Evolutionary conservation across 2,113 vertebrate species (phyloP), one percentile per base, ranked within the genome.

Genomic region (Circaetus cinerascens): DNA sequence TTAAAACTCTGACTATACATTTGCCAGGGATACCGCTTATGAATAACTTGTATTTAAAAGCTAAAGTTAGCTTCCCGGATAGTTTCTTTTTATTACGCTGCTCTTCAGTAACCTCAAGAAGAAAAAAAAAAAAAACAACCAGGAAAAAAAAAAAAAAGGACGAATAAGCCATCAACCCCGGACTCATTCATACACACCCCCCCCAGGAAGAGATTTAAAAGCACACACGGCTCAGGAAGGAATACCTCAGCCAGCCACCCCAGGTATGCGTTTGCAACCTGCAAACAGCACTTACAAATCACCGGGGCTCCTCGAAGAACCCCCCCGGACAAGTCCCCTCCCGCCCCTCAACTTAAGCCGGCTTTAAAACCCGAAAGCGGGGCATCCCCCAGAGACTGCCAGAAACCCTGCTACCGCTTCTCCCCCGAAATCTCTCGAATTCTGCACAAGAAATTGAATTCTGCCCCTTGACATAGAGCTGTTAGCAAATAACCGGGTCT

Each of bases 401-500:
- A 63, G 75, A 34, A 76, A 90, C 23, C 4, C 68, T 55, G 55
- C 63, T 46, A 22, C 75, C 0, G 5, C 62, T 91, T 48, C 69
- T 94, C 14, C 3, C 51, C 62, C 34, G 1, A 64, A 93, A 91
- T 40, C 38, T 59, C 57, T 51, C 3, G 13, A 76, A 82, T 69
- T 75, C 80, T 32, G 72, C 29, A 50, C 77, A 46, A 59, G 19
- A 29, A 71, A 67, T 1, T 2, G 15, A 63, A 64, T 69, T 23
- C 53, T 62, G 59, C 45, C 11, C 6, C 56, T 85, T 68, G n/a
- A 41, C 57, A 21, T 8, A 21, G 0, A 78, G 67, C 55, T 27
- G 57, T 75, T 46, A 36, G 60, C 38, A 60, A 94, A 59, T 23
- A 72, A 80, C n/a, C 9, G 46, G 16, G 41, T 96, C 99, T 99